phyloP scores from a whole-genome alignment of 1,140 invertebrate genomes.

The Caenorhabditis elegans region DNA sequence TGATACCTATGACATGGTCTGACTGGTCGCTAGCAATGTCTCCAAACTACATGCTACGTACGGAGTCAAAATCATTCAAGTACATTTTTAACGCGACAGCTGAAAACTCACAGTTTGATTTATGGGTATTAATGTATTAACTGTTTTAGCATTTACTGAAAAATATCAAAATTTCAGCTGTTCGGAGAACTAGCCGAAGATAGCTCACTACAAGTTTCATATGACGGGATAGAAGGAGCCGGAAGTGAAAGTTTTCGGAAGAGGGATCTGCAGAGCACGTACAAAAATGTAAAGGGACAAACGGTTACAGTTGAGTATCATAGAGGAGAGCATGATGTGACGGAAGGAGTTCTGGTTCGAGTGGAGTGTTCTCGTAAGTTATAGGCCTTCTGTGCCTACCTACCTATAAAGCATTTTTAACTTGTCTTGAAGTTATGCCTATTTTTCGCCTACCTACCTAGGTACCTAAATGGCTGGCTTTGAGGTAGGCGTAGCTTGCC shows the following conservation, averaged over 20 bases:
- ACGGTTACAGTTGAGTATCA: background rate
- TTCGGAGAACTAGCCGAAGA: constrained; percentile 2
- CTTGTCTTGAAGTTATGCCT: no score
- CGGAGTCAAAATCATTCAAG: constrained; percentile 6
- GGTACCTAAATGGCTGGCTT: no score
- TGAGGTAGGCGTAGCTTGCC: no score
- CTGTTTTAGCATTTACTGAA: background rate
- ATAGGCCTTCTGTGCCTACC: no score
- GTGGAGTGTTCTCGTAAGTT: background rate
- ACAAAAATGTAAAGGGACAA: background rate
- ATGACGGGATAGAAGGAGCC: background rate
- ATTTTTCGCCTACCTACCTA: no score
- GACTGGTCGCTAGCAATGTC: constrained; percentile 18
- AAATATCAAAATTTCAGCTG: background rate
- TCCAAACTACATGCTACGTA: background rate
- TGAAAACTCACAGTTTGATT: background rate
- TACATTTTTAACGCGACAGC: background rate
- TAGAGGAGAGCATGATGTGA: background rate
- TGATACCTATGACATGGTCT: background rate
- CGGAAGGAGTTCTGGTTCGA: constrained; percentile 14
- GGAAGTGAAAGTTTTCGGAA: background rate
- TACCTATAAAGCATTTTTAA: no score
- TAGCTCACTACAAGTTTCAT: background rate
- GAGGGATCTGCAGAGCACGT: background rate
- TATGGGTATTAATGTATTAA: constrained; percentile 7